These are phyloP conservation scores for Tetragnatha montana DNA, from an alignment of 2,888 invertebrate genomes.

Conservation along the genomic window DNA sequence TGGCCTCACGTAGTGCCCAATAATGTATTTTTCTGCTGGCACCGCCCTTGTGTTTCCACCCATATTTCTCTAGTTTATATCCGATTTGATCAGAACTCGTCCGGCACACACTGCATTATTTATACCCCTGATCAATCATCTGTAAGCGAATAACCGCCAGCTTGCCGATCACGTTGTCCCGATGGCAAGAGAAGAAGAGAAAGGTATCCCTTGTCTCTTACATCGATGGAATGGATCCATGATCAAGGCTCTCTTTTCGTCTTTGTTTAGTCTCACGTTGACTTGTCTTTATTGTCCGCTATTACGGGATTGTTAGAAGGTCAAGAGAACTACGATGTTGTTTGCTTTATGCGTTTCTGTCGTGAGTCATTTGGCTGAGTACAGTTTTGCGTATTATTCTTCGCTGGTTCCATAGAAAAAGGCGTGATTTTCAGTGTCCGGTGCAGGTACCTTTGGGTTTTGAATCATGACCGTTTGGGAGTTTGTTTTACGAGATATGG, in stretches of 20 bases:
- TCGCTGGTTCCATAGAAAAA: no score
- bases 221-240: neutral
- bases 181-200: constrained; percentile 21
- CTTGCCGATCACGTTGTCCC: neutral
- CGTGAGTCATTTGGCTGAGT: no score
- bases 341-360: neutral
- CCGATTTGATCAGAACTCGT: neutral
- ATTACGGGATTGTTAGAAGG: constrained; percentile 33
- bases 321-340: neutral
- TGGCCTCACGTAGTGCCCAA: no score
- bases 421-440: no score
- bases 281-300: constrained; percentile 27
- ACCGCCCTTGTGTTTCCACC: neutral
- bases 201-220: neutral
- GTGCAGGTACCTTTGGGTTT: no score
- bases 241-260: constrained; percentile 5
- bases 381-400: no score
- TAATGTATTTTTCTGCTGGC: no score
- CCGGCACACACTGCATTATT: neutral
- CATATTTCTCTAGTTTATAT: neutral
- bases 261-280: constrained; percentile 5
- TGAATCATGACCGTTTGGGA: no score
- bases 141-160: neutral
- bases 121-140: neutral
- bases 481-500: no score